These are phyloP conservation scores for Drosophila greeni DNA, from an alignment of 2,888 invertebrate genomes.

Conservation along the genomic window DNA sequence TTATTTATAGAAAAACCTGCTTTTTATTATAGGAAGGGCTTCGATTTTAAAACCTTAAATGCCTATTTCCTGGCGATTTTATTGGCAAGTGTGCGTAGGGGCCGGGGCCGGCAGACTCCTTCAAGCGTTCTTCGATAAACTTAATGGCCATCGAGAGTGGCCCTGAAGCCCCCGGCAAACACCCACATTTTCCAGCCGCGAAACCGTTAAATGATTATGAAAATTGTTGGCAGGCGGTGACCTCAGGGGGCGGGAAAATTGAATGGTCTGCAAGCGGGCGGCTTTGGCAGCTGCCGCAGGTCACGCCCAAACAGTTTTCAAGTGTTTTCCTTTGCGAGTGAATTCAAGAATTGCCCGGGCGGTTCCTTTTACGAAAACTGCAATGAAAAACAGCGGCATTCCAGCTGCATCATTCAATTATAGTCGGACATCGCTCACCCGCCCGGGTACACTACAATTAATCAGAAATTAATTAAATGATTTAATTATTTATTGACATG, in stretches of 20 bases:
- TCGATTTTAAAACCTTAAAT: too few species aligned
- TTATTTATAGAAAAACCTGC: not conserved
- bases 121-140: constrained; percentile 69
- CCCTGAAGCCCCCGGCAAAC: constrained; percentile 22
- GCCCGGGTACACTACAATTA: constrained; percentile 5
- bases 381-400: constrained; percentile 21
- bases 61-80: not conserved
- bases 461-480: constrained; percentile 23
- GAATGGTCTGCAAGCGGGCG: constrained; percentile 24
- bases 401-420: constrained; percentile 16
- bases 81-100: constrained; percentile 3
- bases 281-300: constrained; percentile 54
- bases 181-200: constrained; percentile 27
- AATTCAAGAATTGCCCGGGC: constrained; percentile 28
- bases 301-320: constrained; percentile 64
- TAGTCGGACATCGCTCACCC: not conserved
- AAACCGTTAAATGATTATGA: constrained; percentile 67
- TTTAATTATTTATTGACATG: constrained; percentile 24
- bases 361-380: constrained; percentile 1
- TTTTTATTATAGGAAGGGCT: too few species aligned
- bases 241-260: constrained; percentile 39
- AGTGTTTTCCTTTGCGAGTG: constrained; percentile 42
- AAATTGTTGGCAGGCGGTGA: constrained; percentile 67
- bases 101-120: constrained; percentile 30
- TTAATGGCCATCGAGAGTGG: constrained; percentile 68